Conservation (phyloP, 2,113 vertebrate genomes). For the Canis aureus region DNA sequence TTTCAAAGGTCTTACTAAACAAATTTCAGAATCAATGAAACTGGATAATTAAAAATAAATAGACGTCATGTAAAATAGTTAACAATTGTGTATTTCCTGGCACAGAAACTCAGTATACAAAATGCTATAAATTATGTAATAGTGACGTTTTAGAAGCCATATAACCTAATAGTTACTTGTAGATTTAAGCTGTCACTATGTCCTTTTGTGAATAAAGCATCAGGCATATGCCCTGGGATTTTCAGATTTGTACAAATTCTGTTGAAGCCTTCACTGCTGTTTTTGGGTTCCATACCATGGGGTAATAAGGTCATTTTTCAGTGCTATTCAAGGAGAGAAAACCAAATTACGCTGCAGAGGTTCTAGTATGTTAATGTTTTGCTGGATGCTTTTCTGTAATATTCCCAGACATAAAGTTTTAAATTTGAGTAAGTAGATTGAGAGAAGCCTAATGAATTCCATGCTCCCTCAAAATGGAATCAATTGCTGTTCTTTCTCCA, state of each 20-base stretch:
- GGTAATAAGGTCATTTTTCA: constrained; percentile 19
- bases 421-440: constrained; percentile 23
- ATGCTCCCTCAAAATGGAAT: neutral
- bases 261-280: neutral
- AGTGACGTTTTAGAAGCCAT: constrained; percentile 20
- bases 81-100: constrained; percentile 16
- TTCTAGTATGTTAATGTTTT: constrained; percentile 24
- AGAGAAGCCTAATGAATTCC: neutral
- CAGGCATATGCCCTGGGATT: neutral
- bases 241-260: neutral
- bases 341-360: neutral
- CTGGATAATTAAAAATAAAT: constrained; percentile 45
- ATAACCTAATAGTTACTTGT: neutral
- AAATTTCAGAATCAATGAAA: constrained; percentile 11
- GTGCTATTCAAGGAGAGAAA: constrained; percentile 42
- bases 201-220: constrained; percentile 28
- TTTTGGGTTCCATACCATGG: neutral
- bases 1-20: constrained; percentile 32
- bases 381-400: neutral
- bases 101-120: constrained; percentile 5
- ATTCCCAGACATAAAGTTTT: constrained; percentile 29
- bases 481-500: neutral
- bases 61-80: constrained; percentile 42
- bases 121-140: constrained; percentile 26
- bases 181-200: constrained; percentile 23